Evolutionary conservation across 2,888 invertebrate genomes (phyloP), one percentile per base, ranked within the genome.

Genomic region (Macaria liturata): DNA sequence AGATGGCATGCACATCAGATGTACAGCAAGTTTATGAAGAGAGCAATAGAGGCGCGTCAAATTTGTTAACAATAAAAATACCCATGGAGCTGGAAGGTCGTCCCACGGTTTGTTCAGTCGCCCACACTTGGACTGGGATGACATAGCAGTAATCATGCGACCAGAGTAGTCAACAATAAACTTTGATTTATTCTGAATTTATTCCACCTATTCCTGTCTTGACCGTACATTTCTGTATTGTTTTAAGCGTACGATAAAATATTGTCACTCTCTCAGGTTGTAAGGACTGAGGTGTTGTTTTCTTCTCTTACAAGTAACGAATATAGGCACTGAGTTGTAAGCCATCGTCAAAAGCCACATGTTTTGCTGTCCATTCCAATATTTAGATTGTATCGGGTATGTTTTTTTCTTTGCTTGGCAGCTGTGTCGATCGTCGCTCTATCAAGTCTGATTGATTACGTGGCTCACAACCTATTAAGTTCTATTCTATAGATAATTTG

Each of bases 111-210:
- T 81, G 81, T 80, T 64, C 48, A 71, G 74, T 74, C 84, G 77
- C 83, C 82, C 80, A 83, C 82, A 69, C 69, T 62, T 66, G 55
- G 58, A 52, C 66, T 59, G 66, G 67, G 70, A 75, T 86, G 84
- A 86, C 83, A 68, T 70, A 69, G 83, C 83, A 79, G 76, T 75
- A 78, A 75, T 74, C 67, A 72, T 69, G 74, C 74, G 74, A 75
- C 70, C 76, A 70, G 79, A 81, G 81, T 80, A 76, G 76, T 78
- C 79, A 74, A 70, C 76, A 77, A 82, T 81, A 80, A 78, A 79
- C 57, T 67, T 77, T 75, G 78, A 83, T 81, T 79, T 78, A 81
- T 83, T 78, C 40, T 76, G 72, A 76, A 82, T 81, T 79, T 78
- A 80, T 84, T 78, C 78, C 74, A 80, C 74, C 72, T 74, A 69